phyloP scores from a whole-genome alignment of 2,797 vertebrate species.

The Allobates femoralis region DNA sequence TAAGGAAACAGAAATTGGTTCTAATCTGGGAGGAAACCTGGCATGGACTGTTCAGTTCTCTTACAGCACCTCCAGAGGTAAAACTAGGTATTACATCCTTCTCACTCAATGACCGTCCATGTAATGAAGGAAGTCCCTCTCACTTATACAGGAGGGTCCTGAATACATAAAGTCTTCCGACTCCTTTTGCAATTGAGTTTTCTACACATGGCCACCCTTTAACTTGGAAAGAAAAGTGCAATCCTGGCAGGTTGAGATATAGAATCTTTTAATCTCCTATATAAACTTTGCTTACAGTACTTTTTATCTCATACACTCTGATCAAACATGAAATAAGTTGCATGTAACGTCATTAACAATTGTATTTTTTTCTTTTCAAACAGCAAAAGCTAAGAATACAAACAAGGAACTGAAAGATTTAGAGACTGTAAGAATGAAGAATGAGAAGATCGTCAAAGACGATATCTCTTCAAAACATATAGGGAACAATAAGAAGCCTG shows the following conservation, averaged over 20 bases:
- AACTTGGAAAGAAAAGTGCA: too few relatives aligned
- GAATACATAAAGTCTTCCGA: too few relatives aligned
- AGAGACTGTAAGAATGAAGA: background rate
- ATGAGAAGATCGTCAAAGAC: too few relatives aligned
- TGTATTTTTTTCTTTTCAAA: background rate
- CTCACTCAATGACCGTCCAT: background rate
- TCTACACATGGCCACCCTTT: too few relatives aligned
- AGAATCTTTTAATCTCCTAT: too few relatives aligned
- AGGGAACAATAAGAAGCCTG: background rate
- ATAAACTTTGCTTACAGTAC: background rate
- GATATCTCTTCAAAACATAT: background rate
- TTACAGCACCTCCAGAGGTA: background rate
- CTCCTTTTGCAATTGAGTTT: too few relatives aligned
- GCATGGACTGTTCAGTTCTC: too few relatives aligned
- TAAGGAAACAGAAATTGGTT: too few relatives aligned
- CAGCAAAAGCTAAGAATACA: background rate
- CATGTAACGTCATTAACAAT: background rate
- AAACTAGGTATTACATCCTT: background rate
- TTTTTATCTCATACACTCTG: background rate
- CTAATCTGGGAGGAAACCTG: too few relatives aligned
- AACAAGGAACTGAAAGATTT: background rate
- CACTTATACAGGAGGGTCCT: too few relatives aligned
- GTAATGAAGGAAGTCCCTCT: background rate
- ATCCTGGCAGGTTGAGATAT: too few relatives aligned
- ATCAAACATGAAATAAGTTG: background rate